These are phyloP conservation scores for Drosophila mimetica DNA, from an alignment of 2,888 invertebrate species.

Conservation along the genomic window DNA sequence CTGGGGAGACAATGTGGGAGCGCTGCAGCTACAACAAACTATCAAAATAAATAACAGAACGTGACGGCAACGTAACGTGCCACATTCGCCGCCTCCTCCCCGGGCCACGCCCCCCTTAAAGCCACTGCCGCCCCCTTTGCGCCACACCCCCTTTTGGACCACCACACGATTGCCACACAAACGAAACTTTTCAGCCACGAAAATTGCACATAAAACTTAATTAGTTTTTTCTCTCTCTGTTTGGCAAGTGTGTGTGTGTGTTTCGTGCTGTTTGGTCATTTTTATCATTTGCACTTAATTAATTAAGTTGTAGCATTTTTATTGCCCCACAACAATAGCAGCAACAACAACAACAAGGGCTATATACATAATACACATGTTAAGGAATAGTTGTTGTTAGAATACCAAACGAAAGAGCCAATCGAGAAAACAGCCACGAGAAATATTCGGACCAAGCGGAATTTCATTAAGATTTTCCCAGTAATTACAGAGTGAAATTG, in stretches of 20 bases:
- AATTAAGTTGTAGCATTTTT: constrained; percentile 77
- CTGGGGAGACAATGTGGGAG: not conserved
- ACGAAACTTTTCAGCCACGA: constrained; percentile 73
- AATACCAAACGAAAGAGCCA: constrained; percentile 15
- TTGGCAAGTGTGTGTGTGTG: constrained; percentile 23
- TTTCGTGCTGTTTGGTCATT: constrained; percentile 73
- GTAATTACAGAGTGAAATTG: constrained; percentile 10
- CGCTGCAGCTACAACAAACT: constrained; percentile 42
- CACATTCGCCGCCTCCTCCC: constrained; percentile 29
- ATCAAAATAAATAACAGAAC: constrained; percentile 64
- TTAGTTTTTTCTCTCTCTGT: constrained; percentile 65
- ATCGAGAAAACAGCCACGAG: constrained; percentile 1
- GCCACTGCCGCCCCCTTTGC: not conserved
- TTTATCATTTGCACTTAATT: constrained; percentile 79
- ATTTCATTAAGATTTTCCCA: constrained; percentile 19
- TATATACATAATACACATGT: constrained; percentile 21
- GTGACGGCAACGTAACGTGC: constrained; percentile 60
- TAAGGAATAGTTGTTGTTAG: constrained; percentile 29
- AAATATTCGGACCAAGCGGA: constrained; percentile 6
- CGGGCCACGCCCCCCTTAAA: not conserved
- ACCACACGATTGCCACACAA: constrained; percentile 47
- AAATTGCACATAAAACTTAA: constrained; percentile 79
- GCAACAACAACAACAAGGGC: constrained; percentile 6
- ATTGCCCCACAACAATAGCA: constrained; percentile 58
- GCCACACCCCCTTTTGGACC: constrained; percentile 1